Percentiles rank a stretch among this genome's conserved stretches.
These are phyloP conservation scores for Drosophila pruinosa DNA, from an alignment of 1,140 invertebrate species.

Conservation along the genomic window DNA sequence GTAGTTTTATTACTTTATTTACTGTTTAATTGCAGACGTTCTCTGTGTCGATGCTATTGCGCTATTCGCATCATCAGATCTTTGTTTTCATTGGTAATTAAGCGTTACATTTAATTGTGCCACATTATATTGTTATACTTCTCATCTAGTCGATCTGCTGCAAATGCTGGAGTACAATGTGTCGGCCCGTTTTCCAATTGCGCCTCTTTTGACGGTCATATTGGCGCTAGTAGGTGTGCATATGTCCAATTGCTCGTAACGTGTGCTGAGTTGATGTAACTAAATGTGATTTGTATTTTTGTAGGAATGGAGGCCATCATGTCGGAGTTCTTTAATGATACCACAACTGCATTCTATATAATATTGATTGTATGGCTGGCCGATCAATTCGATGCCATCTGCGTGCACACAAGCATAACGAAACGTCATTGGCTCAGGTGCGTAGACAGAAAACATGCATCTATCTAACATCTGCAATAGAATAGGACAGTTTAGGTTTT, in stretches of 20 bases:
- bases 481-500: constrained; percentile 8
- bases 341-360: constrained; percentile 99
- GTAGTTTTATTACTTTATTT: neutral
- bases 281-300: constrained; percentile 10
- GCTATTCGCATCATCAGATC: constrained; percentile 99
- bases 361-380: constrained; percentile 99
- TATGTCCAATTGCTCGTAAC: neutral
- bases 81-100: constrained; percentile 98
- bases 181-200: constrained; percentile 95
- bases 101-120: neutral
- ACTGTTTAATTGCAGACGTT: constrained; percentile 90
- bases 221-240: constrained; percentile 97
- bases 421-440: constrained; percentile 97
- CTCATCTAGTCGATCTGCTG: constrained; percentile 93
- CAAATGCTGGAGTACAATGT: constrained; percentile 99
- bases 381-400: constrained; percentile 99
- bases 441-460: constrained; percentile 76
- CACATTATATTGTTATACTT: neutral
- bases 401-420: constrained; percentile 97
- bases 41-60: constrained; percentile 97
- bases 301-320: constrained; percentile 99
- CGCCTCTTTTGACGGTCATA: constrained; percentile 97
- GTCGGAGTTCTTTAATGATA: constrained; percentile 99
- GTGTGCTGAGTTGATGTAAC: constrained; percentile 3
- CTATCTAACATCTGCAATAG: neutral